phyloP scores from a whole-genome alignment of 1,140 invertebrate species.

The Tachypleus tridentatus region DNA sequence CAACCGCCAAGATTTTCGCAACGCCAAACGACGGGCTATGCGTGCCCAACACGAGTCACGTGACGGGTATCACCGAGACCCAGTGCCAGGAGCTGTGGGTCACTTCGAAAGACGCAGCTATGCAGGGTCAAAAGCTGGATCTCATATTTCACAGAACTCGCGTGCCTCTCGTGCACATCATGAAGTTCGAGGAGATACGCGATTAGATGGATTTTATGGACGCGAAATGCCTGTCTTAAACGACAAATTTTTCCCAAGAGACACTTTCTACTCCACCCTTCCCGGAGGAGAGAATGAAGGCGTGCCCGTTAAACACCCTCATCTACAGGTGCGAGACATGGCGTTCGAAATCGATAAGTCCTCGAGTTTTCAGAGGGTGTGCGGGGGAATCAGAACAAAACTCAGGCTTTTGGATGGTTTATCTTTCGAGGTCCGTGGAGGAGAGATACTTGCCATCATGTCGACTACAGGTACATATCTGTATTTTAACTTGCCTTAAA shows the following conservation, averaged over 20 bases:
- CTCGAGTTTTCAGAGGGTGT: conserved; percentile 26
- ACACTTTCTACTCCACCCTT: conserved; percentile 17
- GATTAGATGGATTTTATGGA: conserved; percentile 13
- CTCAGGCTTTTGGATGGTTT: conserved; percentile 50
- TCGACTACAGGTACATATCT: conserved; percentile 48
- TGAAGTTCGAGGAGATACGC: background rate
- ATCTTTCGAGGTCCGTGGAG: conserved; percentile 70
- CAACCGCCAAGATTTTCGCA: conserved; percentile 24
- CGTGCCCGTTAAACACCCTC: conserved; percentile 38
- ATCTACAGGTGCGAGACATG: conserved; percentile 48
- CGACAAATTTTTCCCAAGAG: conserved; percentile 23
- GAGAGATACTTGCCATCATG: conserved; percentile 79
- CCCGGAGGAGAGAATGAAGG: conserved; percentile 13
- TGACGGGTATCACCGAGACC: conserved; percentile 15
- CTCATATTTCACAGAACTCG: conserved; percentile 23
- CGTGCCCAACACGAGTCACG: conserved; percentile 3
- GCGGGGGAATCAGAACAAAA: conserved; percentile 29
- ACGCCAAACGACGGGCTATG: too few relatives aligned
- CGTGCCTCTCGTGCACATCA: conserved; percentile 13
- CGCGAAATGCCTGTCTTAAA: conserved; percentile 18
- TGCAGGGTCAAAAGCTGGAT: conserved; percentile 22
- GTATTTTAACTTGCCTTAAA: too few relatives aligned
- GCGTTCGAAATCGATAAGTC: conserved; percentile 37
- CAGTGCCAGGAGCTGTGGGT: conserved; percentile 17
- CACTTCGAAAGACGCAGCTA: conserved; percentile 7